Evolutionary conservation across 2,888 invertebrate genomes (phyloP), one percentile per base, ranked within the genome.

Genomic region (Anthophora plumipes): DNA sequence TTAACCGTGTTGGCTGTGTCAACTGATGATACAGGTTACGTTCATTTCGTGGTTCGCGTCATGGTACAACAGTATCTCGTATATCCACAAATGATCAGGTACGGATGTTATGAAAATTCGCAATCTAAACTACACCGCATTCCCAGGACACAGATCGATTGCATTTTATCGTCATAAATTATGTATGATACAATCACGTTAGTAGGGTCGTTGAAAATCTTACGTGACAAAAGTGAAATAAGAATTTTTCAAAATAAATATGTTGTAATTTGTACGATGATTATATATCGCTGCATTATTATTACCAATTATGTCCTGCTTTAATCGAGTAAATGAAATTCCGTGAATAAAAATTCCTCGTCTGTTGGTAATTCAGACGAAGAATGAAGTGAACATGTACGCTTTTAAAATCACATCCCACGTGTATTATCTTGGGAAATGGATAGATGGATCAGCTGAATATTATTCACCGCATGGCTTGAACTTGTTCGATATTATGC

Each of bases 81-180:
- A 73, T 73, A 59, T 67, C 59, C 67, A 73, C 59, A 48, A 41
- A 31, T 57, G 39, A 57, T 59, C 50, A 43, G 50, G 50, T 39
- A 67, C 17, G 57, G 41, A 37, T 67, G 73, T 67, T 73, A 52
- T 73, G 67, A 50, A 67, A 67, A 67, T 67, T 67, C 59, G 46
- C 67, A 43, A 59, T 67, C 57, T 66, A 67, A 41, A 59, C 25
- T 22, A 41, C 39, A 48, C 55, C 11, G 7, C 20, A 39, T 59
- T 59, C 39, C 20, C 3, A 31, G 20, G 17, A 39, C 59, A 17
- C 14, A 20, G 57, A 55, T 41, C 59, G 67, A 43, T 67, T 17
- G 41, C 14, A 73, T 31, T 68, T 57, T 43, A 68, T 46, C 17
- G 31, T 37, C 20, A 7, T 68, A 46, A 68, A 68, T 68, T 68